Evolutionary conservation across 2,797 vertebrate genomes (phyloP).

Genomic region (Betta splendens): DNA sequence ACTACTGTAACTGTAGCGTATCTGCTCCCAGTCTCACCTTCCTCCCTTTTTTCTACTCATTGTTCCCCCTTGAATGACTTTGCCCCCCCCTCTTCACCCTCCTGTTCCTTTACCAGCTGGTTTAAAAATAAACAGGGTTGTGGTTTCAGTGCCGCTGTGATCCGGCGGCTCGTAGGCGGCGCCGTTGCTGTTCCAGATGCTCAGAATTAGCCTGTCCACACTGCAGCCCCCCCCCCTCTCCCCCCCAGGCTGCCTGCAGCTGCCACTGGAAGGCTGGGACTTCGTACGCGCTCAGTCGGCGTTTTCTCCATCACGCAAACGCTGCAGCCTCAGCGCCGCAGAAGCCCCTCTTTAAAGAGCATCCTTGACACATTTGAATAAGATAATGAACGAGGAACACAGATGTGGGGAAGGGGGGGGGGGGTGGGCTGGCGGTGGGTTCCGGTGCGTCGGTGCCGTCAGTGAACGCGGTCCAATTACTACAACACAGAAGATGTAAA

Average conservation of each 20-base stretch:
- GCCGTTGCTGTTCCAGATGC: slow-evolving; percentile 72
- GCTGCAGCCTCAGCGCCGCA: slow-evolving; percentile 70
- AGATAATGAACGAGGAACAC: slow-evolving; percentile 69
- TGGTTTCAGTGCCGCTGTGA: slow-evolving; percentile 51
- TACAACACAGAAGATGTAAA: slow-evolving; percentile 62
- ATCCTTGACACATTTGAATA: slow-evolving; percentile 59
- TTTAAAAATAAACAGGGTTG: slow-evolving; percentile 58
- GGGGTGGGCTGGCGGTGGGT: slow-evolving; percentile 68
- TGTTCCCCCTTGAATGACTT: slow-evolving; percentile 59
- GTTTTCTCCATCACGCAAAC: slow-evolving; percentile 70
- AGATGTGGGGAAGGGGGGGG: too few species aligned
- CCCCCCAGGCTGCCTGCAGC: slow-evolving; percentile 64
- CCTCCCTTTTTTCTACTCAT: slow-evolving; percentile 60
- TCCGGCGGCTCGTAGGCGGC: slow-evolving; percentile 61
- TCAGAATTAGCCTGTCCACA: slow-evolving; percentile 56
- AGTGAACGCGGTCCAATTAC: slow-evolving; percentile 62
- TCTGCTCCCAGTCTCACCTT: slow-evolving; percentile 42
- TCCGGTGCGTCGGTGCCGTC: slow-evolving; percentile 65
- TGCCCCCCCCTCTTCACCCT: slow-evolving; percentile 46
- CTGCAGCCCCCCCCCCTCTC: slow-evolving; percentile 45
- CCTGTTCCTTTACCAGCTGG: slow-evolving; percentile 59
- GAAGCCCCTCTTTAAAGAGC: slow-evolving; percentile 52
- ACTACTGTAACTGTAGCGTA: slow-evolving; percentile 20
- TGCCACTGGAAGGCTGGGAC: slow-evolving; percentile 75
- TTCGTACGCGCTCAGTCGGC: slow-evolving; percentile 68